These are phyloP conservation scores for Arctia plantaginis DNA, from an alignment of 2,888 invertebrate species.

Conservation along the genomic window DNA sequence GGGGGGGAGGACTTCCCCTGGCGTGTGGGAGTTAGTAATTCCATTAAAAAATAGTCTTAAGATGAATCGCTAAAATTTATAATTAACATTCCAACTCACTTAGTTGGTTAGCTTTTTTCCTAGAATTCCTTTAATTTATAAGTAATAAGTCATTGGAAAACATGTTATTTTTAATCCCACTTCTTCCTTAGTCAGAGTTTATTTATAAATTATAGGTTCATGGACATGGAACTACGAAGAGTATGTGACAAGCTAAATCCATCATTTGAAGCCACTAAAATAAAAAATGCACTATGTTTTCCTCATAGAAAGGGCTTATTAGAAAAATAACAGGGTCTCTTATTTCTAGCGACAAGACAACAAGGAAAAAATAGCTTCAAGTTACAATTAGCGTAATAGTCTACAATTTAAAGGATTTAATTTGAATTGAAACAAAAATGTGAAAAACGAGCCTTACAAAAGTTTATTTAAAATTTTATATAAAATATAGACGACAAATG, in stretches of 20 bases:
- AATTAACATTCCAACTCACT: too few species aligned
- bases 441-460: neutral
- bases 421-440: neutral
- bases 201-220: too few species aligned
- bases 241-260: neutral
- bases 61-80: too few species aligned
- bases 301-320: constrained; percentile 5
- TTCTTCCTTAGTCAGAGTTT: too few species aligned
- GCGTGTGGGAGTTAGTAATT: too few species aligned
- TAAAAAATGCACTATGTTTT: neutral
- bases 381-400: constrained; percentile 8
- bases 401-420: neutral
- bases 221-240: too few species aligned
- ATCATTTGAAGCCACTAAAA: neutral
- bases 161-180: too few species aligned
- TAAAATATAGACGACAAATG: neutral
- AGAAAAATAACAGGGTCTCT: neutral
- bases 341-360: neutral
- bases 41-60: too few species aligned
- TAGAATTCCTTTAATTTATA: too few species aligned
- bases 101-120: too few species aligned
- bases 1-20: too few species aligned
- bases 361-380: constrained; percentile 6
- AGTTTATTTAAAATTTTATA: neutral
- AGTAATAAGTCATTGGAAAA: too few species aligned